phyloP scores from a whole-genome alignment of 2,797 vertebrate species.

The Molothrus ater region DNA sequence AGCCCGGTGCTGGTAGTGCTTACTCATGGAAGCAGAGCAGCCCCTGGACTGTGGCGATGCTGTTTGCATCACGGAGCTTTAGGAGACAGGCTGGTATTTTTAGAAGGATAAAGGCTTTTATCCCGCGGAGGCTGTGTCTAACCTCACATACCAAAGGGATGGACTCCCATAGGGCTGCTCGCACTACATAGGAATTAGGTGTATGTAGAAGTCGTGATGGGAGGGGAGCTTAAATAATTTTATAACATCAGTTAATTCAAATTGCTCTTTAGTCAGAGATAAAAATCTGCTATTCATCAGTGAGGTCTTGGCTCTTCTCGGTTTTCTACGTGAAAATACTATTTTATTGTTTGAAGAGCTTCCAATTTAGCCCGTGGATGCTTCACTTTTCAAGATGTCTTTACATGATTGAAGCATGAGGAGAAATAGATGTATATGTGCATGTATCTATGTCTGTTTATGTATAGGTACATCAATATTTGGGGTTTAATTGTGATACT shows the following conservation, averaged over 20 bases:
- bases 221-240: neutral
- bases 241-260: neutral
- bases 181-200: neutral
- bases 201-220: neutral
- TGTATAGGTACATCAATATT: neutral
- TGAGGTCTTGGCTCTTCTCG: neutral
- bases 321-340: neutral
- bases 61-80: neutral
- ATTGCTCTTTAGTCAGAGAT: neutral
- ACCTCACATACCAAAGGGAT: neutral
- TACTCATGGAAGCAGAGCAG: neutral
- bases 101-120: slow-evolving; percentile 11
- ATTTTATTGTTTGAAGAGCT: neutral
- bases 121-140: neutral
- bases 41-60: neutral
- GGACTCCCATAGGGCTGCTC: neutral
- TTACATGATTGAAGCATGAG: neutral
- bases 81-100: neutral
- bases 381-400: neutral
- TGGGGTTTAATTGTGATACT: neutral
- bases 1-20: neutral
- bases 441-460: neutral
- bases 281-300: slow-evolving; percentile 20
- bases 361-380: slow-evolving; percentile 4
- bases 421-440: neutral